Percentiles rank a stretch among this genome's conserved stretches.
These are phyloP conservation scores for Furcula furcula DNA, from an alignment of 2,888 invertebrate species.

Conservation along the genomic window DNA sequence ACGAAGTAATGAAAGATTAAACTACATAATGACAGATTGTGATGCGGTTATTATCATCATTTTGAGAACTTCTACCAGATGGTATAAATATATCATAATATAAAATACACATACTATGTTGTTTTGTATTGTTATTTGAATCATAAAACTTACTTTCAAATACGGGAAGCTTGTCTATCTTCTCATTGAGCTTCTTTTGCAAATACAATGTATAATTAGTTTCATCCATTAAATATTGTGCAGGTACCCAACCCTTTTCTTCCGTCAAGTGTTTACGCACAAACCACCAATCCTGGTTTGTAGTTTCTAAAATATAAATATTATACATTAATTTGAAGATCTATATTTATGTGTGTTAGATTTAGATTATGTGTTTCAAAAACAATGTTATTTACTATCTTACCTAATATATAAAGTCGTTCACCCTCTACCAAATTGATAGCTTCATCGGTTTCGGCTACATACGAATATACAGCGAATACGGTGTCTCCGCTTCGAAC, in stretches of 20 bases:
- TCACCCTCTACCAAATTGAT: slow-evolving; percentile 95
- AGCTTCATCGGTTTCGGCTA: slow-evolving; percentile 93
- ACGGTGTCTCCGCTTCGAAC: slow-evolving; percentile 88
- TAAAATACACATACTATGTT: too few relatives aligned
- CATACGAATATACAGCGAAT: slow-evolving; percentile 92
- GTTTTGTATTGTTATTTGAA: too few relatives aligned
- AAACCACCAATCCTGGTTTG: slow-evolving; percentile 96
- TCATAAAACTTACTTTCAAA: slow-evolving; percentile 97
- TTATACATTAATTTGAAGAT: too few relatives aligned
- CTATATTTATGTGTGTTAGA: too few relatives aligned
- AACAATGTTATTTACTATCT: slow-evolving; percentile 17
- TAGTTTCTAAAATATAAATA: slow-evolving; percentile 82
- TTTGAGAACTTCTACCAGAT: too few relatives aligned
- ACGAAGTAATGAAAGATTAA: too few relatives aligned
- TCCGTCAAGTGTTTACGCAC: slow-evolving; percentile 94
- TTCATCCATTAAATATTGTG: slow-evolving; percentile 92
- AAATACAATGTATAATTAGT: slow-evolving; percentile 90
- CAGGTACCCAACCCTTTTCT: slow-evolving; percentile 97
- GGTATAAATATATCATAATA: too few relatives aligned
- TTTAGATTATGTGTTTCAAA: background rate
- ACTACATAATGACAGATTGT: too few relatives aligned
- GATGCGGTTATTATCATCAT: too few relatives aligned
- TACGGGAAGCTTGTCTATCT: slow-evolving; percentile 94
- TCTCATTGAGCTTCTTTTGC: slow-evolving; percentile 93
- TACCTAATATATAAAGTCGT: slow-evolving; percentile 91